A percentile compares a stretch with the other conserved stretches of the same genome.
Conservation (phyloP, 2,888 invertebrate species). For the Fragum fragum region DNA sequence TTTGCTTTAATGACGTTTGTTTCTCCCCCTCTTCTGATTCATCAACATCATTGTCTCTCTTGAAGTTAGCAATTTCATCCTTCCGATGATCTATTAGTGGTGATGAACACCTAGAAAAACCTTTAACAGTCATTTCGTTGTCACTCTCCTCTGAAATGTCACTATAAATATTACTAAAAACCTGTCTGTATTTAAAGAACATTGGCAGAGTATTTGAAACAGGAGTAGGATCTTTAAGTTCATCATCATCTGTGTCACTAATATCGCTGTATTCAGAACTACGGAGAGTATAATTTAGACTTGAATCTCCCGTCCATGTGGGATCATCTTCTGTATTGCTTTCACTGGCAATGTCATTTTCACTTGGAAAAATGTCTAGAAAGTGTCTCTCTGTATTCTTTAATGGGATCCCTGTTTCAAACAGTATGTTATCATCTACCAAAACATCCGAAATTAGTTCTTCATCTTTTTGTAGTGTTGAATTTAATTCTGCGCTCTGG, state of each 20-base stretch:
- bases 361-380: slow-evolving; percentile 27
- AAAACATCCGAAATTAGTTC: background rate
- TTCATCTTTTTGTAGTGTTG: background rate
- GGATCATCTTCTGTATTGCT: background rate
- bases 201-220: background rate
- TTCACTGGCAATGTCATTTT: background rate
- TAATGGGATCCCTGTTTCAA: background rate
- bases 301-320: background rate
- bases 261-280: slow-evolving; percentile 26
- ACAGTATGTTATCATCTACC: background rate
- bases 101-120: too few species aligned
- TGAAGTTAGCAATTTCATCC: too few species aligned
- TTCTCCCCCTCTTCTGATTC: too few species aligned
- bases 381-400: slow-evolving; percentile 1
- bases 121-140: background rate
- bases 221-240: background rate
- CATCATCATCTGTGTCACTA: slow-evolving; percentile 17
- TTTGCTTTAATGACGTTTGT: too few species aligned
- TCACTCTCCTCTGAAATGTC: slow-evolving; percentile 29
- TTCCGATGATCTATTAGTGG: too few species aligned
- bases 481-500: background rate
- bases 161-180: slow-evolving; percentile 2
- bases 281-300: background rate
- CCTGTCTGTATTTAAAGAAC: background rate
- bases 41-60: too few species aligned